Evolutionary conservation across 37 sponge, comb jelly and placozoan genomes (phyloP).

Genomic region (Tethya wilhelma): DNA sequence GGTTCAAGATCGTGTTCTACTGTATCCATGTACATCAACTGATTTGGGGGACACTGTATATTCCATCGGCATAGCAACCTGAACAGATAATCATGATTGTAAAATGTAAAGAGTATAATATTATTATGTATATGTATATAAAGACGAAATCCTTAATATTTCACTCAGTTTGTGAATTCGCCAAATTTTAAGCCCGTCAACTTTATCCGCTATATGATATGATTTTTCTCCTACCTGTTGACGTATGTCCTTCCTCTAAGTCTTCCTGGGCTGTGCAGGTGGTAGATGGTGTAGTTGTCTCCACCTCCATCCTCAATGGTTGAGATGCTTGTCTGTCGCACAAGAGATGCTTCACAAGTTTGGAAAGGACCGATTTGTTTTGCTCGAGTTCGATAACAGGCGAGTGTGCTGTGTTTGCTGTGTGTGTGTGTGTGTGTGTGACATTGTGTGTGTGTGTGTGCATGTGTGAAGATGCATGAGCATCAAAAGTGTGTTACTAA

Average conservation of each 20-base stretch:
- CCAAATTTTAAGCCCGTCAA: too few species aligned
- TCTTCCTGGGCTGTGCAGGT: slow-evolving; percentile 37
- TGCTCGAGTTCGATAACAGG: slow-evolving; percentile 10
- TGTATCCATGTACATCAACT: slow-evolving; percentile 38
- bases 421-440: too few species aligned
- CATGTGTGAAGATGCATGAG: too few species aligned
- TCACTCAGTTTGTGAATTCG: not conserved
- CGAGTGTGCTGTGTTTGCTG: not conserved
- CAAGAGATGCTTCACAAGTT: not conserved
- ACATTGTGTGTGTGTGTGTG: too few species aligned
- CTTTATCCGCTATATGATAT: too few species aligned
- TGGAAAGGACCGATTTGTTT: slow-evolving; percentile 12
- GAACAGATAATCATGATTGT: too few species aligned
- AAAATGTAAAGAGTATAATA: too few species aligned
- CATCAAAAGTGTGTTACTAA: too few species aligned
- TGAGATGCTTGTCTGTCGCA: not conserved
- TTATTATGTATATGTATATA: too few species aligned
- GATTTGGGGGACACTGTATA: slow-evolving; percentile 24
- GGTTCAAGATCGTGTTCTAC: slow-evolving; percentile 42
- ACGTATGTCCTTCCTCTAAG: slow-evolving; percentile 15
- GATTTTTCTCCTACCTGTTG: too few species aligned
- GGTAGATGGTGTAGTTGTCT: slow-evolving; percentile 38
- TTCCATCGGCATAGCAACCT: slow-evolving; percentile 54
- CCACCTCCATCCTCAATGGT: not conserved
- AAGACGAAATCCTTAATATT: not conserved